Evolutionary conservation across 2,797 vertebrate species (phyloP).

Genomic region (Rousettus madagascariensis): DNA sequence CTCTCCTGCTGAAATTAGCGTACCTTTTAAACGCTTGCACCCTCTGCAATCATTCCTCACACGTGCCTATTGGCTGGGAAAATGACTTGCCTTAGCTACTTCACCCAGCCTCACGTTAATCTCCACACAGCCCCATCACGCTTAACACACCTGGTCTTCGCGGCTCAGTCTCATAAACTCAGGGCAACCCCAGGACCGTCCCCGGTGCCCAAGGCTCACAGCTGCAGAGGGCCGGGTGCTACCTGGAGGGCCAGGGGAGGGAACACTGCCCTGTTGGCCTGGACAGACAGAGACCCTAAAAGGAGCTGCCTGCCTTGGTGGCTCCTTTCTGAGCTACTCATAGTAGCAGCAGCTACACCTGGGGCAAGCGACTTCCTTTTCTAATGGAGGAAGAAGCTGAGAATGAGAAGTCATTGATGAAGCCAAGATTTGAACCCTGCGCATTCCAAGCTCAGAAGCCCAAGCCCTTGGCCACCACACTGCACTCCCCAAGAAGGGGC

Average conservation of each 20-base stretch:
- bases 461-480: not conserved
- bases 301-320: not conserved
- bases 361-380: fast-evolving
- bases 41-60: constrained; percentile 62
- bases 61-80: constrained; percentile 65
- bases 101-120: constrained; percentile 26
- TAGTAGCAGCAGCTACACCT: not conserved
- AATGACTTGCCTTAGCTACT: constrained; percentile 28
- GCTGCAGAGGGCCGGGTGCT: not conserved
- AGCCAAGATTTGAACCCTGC: not conserved
- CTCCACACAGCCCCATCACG: constrained; percentile 40
- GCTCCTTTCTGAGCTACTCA: not conserved
- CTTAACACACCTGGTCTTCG: not conserved
- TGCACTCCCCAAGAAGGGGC: not conserved
- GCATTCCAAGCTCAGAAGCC: too few relatives aligned
- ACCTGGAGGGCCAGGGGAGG: not conserved
- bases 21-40: constrained; percentile 64
- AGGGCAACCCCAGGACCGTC: not conserved
- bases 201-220: not conserved
- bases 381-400: not conserved
- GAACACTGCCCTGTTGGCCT: not conserved
- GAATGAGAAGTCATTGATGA: not conserved
- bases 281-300: not conserved
- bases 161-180: constrained; percentile 38
- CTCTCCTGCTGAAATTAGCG: constrained; percentile 65